A percentile compares a stretch with the other conserved stretches of the same genome.
phyloP scores from a whole-genome alignment of 2,113 vertebrate genomes.

The Halichoerus grypus region DNA sequence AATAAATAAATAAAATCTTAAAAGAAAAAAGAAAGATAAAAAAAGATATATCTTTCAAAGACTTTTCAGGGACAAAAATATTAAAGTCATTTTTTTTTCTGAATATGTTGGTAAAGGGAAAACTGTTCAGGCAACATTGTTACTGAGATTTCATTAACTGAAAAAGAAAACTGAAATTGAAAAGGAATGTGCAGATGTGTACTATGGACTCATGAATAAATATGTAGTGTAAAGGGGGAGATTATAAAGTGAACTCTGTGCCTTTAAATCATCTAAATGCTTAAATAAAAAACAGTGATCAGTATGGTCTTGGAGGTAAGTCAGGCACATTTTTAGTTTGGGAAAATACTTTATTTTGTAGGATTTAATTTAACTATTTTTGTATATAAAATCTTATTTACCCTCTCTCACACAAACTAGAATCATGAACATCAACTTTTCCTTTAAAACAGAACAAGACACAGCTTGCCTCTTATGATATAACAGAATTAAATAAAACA shows the following conservation, averaged over 20 bases:
- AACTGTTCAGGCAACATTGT: not conserved
- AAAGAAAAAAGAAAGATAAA: too few species aligned
- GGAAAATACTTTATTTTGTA: not conserved
- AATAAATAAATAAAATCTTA: too few species aligned
- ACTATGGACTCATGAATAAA: not conserved
- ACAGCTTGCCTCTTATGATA: not conserved
- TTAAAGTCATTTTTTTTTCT: not conserved
- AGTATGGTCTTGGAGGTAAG: not conserved
- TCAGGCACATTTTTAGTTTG: not conserved
- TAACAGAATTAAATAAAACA: not conserved
- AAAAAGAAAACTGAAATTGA: not conserved
- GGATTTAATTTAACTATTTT: not conserved
- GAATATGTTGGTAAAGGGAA: not conserved
- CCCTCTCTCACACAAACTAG: not conserved
- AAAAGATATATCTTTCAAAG: not conserved
- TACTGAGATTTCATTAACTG: not conserved
- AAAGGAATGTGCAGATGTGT: not conserved
- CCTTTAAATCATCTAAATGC: not conserved
- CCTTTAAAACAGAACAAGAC: not conserved
- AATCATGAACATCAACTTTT: not conserved
- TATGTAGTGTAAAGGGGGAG: not conserved
- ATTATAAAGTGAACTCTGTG: not conserved
- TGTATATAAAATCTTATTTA: not conserved
- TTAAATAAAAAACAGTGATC: not conserved
- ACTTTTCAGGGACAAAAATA: not conserved